Conservation (phyloP, 2,113 vertebrate species). For the Patagioenas fasciata region DNA sequence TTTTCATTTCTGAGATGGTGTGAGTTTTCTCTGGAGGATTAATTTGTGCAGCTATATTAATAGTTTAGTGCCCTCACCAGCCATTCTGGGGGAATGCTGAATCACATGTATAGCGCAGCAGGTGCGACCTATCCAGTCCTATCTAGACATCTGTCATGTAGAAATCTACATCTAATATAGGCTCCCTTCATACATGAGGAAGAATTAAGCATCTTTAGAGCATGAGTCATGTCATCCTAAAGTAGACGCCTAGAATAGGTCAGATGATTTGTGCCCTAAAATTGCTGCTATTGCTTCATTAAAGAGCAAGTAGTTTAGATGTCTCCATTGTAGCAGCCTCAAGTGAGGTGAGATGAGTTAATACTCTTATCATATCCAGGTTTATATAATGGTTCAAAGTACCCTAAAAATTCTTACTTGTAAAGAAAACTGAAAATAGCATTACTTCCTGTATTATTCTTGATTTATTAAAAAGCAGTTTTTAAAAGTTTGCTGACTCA, state of each 20-base stretch:
- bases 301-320: neutral
- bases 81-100: conserved; percentile 49
- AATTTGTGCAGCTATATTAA: conserved; percentile 40
- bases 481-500: neutral
- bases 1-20: neutral
- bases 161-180: conserved; percentile 55
- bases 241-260: conserved; percentile 39
- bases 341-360: neutral
- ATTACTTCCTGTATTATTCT: neutral
- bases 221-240: conserved; percentile 52
- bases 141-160: conserved; percentile 13
- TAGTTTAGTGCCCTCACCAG: conserved; percentile 48
- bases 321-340: neutral
- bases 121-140: conserved; percentile 28
- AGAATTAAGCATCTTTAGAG: conserved; percentile 55
- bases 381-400: neutral
- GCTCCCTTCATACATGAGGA: neutral
- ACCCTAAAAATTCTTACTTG: neutral
- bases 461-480: neutral
- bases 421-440: neutral
- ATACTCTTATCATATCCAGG: neutral
- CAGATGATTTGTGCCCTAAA: conserved; percentile 52
- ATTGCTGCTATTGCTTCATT: conserved; percentile 18
- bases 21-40: conserved; percentile 14
- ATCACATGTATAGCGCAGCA: conserved; percentile 24